These are phyloP conservation scores for Helicoverpa zea DNA, from an alignment of 1,140 invertebrate genomes.

Conservation along the genomic window DNA sequence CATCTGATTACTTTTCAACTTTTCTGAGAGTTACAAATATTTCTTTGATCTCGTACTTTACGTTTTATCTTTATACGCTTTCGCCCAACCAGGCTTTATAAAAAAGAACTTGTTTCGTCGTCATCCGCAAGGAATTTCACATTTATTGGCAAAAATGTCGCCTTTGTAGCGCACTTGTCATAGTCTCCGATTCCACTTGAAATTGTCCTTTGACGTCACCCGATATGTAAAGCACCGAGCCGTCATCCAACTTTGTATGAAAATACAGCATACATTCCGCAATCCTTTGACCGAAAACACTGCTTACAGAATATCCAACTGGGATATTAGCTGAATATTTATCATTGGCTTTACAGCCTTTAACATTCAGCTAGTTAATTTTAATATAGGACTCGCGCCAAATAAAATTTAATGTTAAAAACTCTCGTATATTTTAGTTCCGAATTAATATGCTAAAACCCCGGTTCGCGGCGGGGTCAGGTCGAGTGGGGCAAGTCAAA, in stretches of 20 bases:
- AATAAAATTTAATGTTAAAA: constrained; percentile 38
- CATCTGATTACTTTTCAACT: neutral
- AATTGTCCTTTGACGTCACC: constrained; percentile 55
- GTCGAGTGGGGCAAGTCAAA: constrained; percentile 53
- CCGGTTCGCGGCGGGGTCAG: constrained; percentile 46
- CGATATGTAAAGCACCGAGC: constrained; percentile 62
- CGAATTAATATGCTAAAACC: constrained; percentile 46
- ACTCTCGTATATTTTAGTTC: constrained; percentile 47
- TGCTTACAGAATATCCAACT: neutral
- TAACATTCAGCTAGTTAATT: constrained; percentile 30
- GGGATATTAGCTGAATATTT: constrained; percentile 10
- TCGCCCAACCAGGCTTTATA: neutral
- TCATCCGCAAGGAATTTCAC: constrained; percentile 1
- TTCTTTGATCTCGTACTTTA: neutral
- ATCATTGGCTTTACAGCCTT: constrained; percentile 14
- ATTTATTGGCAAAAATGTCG: constrained; percentile 31
- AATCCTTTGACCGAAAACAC: constrained; percentile 30
- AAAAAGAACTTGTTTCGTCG: constrained; percentile 2
- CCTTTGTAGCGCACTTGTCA: constrained; percentile 37
- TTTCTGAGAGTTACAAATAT: constrained; percentile 18
- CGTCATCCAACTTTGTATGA: constrained; percentile 56
- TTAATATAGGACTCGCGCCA: constrained; percentile 24
- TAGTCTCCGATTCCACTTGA: constrained; percentile 35
- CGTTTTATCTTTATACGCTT: neutral
- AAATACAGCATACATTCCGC: constrained; percentile 40